phyloP scores from a whole-genome alignment of 2,113 vertebrate genomes.

The Leptosomus discolor region DNA sequence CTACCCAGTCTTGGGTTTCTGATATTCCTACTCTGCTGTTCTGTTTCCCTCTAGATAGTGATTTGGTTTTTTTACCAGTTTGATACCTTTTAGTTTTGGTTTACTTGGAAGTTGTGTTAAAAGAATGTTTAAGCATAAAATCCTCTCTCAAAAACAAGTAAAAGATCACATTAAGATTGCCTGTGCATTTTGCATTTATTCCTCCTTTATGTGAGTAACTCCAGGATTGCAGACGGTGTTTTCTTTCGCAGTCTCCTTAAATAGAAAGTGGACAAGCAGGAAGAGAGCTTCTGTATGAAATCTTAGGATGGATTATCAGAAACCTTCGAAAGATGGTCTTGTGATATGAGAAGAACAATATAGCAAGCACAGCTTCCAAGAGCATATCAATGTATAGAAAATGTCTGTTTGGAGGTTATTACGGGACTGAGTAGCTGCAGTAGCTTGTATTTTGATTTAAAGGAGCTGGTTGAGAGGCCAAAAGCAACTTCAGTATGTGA shows the following conservation, averaged over 20 bases:
- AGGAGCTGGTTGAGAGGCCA: neutral
- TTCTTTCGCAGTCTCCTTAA: neutral
- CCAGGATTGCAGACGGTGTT: neutral
- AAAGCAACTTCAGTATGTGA: neutral
- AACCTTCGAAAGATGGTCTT: neutral
- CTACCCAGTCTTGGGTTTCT: neutral
- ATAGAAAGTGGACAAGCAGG: neutral
- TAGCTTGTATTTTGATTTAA: neutral
- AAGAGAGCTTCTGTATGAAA: neutral
- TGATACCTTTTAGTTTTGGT: neutral
- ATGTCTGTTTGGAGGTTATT: neutral
- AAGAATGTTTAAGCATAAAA: neutral
- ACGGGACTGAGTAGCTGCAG: neutral
- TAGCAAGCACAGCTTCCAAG: neutral
- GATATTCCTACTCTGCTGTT: neutral
- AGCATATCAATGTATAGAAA: neutral
- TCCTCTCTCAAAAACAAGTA: neutral
- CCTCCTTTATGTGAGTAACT: neutral
- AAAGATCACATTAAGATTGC: neutral
- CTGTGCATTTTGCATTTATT: neutral
- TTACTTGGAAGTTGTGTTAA: neutral
- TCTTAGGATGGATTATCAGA: neutral
- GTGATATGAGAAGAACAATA: neutral
- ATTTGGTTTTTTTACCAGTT: neutral
- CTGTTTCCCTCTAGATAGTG: neutral